Evolutionary conservation across 2,113 vertebrate genomes (phyloP), one percentile per base, ranked within the genome.

Genomic region (Brachionichthys hirsutus): DNA sequence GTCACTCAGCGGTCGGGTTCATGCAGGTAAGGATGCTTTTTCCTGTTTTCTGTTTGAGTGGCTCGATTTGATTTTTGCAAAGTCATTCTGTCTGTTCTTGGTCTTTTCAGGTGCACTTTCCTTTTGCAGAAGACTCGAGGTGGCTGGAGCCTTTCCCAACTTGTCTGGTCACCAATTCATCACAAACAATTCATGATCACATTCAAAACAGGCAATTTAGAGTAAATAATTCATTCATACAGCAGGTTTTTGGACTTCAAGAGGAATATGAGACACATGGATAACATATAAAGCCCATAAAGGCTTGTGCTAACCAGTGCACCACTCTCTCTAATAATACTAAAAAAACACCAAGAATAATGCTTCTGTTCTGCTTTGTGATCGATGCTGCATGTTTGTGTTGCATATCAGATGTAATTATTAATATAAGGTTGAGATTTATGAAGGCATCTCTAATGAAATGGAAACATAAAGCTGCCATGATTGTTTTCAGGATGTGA

Each of bases 401-500:
- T 50, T 61, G 46, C 36, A 44, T 68, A 22, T 71, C 30, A 53
- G 51, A 54, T 22, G 52, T 60, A 70, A 80, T 77, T 69, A 70
- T 72, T 15, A 71, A 61, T 59, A 16, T 46, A 12, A 48, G 42
- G 45, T 11, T 38, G 22, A 42, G 57, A 74, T 77, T 68, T 67
- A 78, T 52, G 62, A 62, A 36, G 20, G 48, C 16, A 50, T 62
- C 57, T 70, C 42, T 55, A 58, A 73, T 78, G 55, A 75, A 80
- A 75, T 36, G 24, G 55, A 73, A 72, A 38, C 57, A 70, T 82
- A 75, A 84, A 78, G 52, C 66, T 60, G 57, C 35, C 67, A 12
- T 20, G 34, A 41, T 66, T 77, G 62, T 78, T 68, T 78, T 56
- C 65, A 46, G 38, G 50, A 48, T 55, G 53, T 76, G 65, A 78